These are phyloP conservation scores for Julus scandinavius DNA, from an alignment of 2,888 invertebrate species.

Conservation along the genomic window DNA sequence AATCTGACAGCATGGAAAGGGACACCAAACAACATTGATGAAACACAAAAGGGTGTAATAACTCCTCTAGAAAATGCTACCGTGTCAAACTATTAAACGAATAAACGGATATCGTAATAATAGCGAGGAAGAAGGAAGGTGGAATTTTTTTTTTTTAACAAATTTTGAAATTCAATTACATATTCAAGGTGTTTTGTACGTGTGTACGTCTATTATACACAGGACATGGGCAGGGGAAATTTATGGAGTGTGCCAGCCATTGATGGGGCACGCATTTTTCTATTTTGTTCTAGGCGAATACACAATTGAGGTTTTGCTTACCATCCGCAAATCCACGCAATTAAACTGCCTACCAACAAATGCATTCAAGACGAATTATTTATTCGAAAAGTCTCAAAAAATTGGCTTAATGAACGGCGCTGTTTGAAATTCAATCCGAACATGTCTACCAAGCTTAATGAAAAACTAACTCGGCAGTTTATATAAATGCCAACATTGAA, in stretches of 20 bases:
- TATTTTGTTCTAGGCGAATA: neutral
- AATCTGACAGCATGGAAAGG: conserved; percentile 16
- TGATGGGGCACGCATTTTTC: conserved; percentile 6
- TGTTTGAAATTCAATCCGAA: neutral
- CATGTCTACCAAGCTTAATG: conserved; percentile 4
- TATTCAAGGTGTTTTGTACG: neutral
- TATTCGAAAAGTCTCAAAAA: conserved; percentile 15
- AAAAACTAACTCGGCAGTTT: conserved; percentile 29
- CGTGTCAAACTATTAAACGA: conserved; percentile 26
- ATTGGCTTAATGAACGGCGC: conserved; percentile 28
- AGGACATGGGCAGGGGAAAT: neutral
- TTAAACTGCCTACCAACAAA: conserved; percentile 5
- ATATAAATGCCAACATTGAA: conserved; percentile 26
- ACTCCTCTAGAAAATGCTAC: neutral
- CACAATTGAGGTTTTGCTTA: neutral
- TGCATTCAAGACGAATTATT: conserved; percentile 20
- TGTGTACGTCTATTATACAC: neutral
- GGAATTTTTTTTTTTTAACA: neutral
- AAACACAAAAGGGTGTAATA: conserved; percentile 25
- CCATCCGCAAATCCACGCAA: conserved; percentile 13
- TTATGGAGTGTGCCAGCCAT: conserved; percentile 20
- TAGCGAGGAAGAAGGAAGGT: conserved; percentile 28
- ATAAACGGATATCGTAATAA: conserved; percentile 39
- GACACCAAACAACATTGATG: neutral
- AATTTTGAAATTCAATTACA: conserved; percentile 24